Conservation (phyloP, 1,140 invertebrate species). For the Caenorhabditis elegans region WBcel235 BX284606.5:5532001-5532500, state of each 20-base stretch:
- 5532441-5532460: conserved; percentile 52
- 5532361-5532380: conserved; percentile 53
- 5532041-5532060: conserved; percentile 50
- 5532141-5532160: conserved; percentile 43
- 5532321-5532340: neutral
- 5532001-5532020: conserved; percentile 20
- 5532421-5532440: conserved; percentile 51
- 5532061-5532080: conserved; percentile 51
- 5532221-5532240: conserved; percentile 47
- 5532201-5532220: conserved; percentile 46
- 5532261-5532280: conserved; percentile 46
- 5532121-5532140: conserved; percentile 47
- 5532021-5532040: conserved; percentile 37
- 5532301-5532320: conserved; percentile 43
- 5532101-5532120: conserved; percentile 34
- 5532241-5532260: conserved; percentile 41
- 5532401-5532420: conserved; percentile 52
- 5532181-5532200: conserved; percentile 42
- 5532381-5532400: conserved; percentile 59
- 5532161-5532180: conserved; percentile 53
- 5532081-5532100: conserved; percentile 48
- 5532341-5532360: conserved; percentile 44
- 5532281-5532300: conserved; percentile 29
- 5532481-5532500: neutral
- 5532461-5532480: conserved; percentile 32